Conservation (phyloP, 2,113 vertebrate species). For the Myotis davidii region DNA sequence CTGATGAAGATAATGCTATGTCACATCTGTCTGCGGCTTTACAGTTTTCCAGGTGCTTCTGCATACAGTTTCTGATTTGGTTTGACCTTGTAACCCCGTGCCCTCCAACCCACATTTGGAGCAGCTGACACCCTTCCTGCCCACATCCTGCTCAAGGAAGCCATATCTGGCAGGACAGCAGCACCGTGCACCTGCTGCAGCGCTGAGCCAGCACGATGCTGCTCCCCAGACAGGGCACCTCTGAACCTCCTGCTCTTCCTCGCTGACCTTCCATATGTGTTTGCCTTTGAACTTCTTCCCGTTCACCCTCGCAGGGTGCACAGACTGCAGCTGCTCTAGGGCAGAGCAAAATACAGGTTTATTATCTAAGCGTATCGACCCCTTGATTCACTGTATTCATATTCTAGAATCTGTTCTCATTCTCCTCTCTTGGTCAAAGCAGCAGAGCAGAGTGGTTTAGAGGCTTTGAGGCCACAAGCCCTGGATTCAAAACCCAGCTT, state of each 20-base stretch:
- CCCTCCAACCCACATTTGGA: conserved; percentile 16
- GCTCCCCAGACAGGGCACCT: neutral
- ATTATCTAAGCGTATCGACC: neutral
- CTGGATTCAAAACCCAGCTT: neutral
- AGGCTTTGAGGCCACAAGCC: neutral
- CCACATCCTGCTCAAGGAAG: neutral
- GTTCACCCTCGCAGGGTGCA: neutral
- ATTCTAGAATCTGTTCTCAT: neutral
- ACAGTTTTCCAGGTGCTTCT: conserved; percentile 3
- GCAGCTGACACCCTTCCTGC: neutral
- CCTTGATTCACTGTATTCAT: neutral
- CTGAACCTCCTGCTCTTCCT: neutral
- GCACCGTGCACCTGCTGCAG: neutral
- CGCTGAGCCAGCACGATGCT: neutral
- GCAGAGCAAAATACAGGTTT: neutral
- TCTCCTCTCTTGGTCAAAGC: conserved; percentile 6
- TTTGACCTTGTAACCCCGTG: conserved; percentile 25
- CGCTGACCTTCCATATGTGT: neutral
- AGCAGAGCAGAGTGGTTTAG: neutral
- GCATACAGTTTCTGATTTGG: neutral
- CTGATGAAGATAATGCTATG: neutral
- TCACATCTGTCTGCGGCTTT: neutral
- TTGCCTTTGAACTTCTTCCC: neutral
- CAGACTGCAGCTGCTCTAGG: neutral
- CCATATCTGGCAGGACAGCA: neutral